These are phyloP conservation scores for Gastrophysa polygoni DNA, from an alignment of 2,888 invertebrate genomes.

Conservation along the genomic window DNA sequence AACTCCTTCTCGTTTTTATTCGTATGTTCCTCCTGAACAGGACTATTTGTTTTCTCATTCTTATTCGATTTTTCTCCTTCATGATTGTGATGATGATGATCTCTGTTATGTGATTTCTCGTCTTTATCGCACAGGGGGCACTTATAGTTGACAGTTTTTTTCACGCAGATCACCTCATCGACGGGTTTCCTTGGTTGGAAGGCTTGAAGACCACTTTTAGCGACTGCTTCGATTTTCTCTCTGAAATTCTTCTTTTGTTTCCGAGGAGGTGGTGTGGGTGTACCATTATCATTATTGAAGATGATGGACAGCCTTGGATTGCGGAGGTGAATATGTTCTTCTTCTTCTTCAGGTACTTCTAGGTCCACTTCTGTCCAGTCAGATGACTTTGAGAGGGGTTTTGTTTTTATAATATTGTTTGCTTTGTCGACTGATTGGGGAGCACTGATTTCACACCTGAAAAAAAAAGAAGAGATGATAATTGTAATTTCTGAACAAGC, in stretches of 20 bases:
- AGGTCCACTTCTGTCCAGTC: constrained; percentile 64
- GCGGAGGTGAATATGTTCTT: constrained; percentile 50
- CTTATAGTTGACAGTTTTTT: constrained; percentile 53
- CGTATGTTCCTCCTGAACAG: constrained; percentile 24
- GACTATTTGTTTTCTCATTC: constrained; percentile 30
- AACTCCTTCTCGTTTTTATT: constrained; percentile 40
- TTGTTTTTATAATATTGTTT: constrained; percentile 28
- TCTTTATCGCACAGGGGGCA: constrained; percentile 55
- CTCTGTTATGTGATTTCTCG: constrained; percentile 46
- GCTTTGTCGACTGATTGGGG: constrained; percentile 23
- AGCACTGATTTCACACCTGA: constrained; percentile 42
- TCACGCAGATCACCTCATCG: constrained; percentile 53
- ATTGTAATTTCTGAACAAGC: too few species aligned
- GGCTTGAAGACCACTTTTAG: constrained; percentile 52
- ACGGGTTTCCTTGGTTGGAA: constrained; percentile 45
- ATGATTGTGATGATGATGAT: constrained; percentile 44
- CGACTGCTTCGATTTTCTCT: constrained; percentile 54
- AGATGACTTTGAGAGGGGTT: constrained; percentile 50
- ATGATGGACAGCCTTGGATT: constrained; percentile 53
- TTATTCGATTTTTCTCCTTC: constrained; percentile 21
- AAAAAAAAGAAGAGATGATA: constrained; percentile 12
- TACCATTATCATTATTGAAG: constrained; percentile 52
- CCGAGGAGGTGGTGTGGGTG: constrained; percentile 57
- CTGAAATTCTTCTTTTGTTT: constrained; percentile 51
- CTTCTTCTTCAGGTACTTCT: constrained; percentile 59